These are phyloP conservation scores for Lepetodrilus schrolli DNA, from an alignment of 2,888 invertebrate genomes.

Conservation along the genomic window DNA sequence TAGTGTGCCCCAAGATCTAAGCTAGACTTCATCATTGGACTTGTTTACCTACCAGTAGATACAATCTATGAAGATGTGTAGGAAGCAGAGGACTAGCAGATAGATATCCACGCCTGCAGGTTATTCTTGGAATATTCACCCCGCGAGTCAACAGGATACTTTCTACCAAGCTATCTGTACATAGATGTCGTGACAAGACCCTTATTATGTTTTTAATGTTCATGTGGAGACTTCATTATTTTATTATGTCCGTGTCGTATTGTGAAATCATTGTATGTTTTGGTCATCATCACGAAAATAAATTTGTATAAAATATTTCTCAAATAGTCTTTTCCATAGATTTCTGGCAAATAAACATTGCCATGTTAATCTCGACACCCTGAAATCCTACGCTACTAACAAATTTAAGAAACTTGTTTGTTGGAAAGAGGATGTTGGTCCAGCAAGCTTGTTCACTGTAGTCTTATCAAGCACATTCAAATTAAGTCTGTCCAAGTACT, in stretches of 20 bases:
- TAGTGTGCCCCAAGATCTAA: neutral
- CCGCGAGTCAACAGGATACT: neutral
- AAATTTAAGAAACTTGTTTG: neutral
- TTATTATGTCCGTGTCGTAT: slow-evolving; percentile 16
- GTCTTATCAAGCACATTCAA: no score
- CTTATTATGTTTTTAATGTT: slow-evolving; percentile 13
- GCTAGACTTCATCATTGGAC: slow-evolving; percentile 10
- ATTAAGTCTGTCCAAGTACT: no score
- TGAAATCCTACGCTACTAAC: no score
- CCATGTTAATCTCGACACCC: no score
- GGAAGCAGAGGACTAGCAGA: slow-evolving; percentile 8
- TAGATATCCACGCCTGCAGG: neutral
- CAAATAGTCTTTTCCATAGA: neutral
- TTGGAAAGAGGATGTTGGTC: neutral
- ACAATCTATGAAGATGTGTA: slow-evolving; percentile 17
- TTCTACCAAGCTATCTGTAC: slow-evolving; percentile 16
- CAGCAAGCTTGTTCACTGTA: neutral
- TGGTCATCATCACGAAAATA: slow-evolving; percentile 19
- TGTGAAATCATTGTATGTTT: slow-evolving; percentile 23
- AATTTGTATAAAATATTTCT: slow-evolving; percentile 10
- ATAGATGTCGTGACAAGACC: slow-evolving; percentile 2
- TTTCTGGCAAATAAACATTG: neutral
- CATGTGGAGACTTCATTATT: neutral
- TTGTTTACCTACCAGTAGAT: neutral
- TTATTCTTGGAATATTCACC: slow-evolving; percentile 11